phyloP scores from a whole-genome alignment of 1,140 invertebrate genomes.

The Caenorhabditis tropicalis region DNA sequence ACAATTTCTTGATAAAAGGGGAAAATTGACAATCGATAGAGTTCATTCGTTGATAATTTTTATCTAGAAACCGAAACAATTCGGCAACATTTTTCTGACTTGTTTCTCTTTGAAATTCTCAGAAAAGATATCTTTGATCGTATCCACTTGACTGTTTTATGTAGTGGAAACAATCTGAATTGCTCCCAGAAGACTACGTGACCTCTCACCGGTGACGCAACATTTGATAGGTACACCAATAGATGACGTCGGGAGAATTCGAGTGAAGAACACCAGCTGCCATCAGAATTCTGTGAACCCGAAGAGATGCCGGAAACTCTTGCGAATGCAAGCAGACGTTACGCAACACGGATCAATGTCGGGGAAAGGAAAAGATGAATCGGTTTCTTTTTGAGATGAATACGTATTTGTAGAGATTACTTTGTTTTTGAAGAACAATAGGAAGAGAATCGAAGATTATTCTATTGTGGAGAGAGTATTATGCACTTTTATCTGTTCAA shows the following conservation, averaged over 20 bases:
- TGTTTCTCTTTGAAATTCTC: neutral
- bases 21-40: slow-evolving; percentile 10
- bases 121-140: neutral
- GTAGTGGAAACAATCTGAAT: slow-evolving; percentile 27
- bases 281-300: slow-evolving; percentile 1
- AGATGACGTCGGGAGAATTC: neutral
- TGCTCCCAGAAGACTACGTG: neutral
- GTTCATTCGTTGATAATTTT: neutral
- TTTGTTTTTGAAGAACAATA: neutral
- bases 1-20: too few relatives aligned
- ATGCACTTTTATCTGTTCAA: too few relatives aligned
- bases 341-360: slow-evolving; percentile 11
- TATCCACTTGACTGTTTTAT: neutral
- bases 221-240: slow-evolving; percentile 23
- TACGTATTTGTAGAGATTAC: neutral
- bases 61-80: neutral
- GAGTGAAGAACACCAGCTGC: slow-evolving; percentile 7
- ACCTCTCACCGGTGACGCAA: neutral
- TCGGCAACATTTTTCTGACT: neutral
- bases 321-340: neutral
- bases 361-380: neutral
- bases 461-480: too few relatives aligned
- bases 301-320: neutral
- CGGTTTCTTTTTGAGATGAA: slow-evolving; percentile 15
- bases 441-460: too few relatives aligned